Evolutionary conservation across 2,888 invertebrate species (phyloP).

Genomic region (Hylaea fasciaria): DNA sequence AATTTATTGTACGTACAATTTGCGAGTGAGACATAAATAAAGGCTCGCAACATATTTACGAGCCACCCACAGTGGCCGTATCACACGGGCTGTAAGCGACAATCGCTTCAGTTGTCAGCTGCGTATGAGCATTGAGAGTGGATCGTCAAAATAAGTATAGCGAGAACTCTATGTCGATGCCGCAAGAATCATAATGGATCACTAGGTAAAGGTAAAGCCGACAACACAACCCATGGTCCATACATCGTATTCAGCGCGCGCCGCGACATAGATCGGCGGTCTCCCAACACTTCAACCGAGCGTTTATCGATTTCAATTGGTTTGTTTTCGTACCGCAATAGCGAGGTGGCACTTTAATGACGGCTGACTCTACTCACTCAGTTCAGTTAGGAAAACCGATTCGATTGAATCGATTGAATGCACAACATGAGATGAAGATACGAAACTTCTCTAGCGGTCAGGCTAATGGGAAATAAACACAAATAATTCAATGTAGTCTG

Average conservation of each 20-base stretch:
- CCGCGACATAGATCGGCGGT: slow-evolving; percentile 17
- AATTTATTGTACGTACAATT: slow-evolving; percentile 9
- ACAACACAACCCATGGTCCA: not conserved
- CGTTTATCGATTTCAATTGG: slow-evolving; percentile 45
- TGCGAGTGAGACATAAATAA: slow-evolving; percentile 16
- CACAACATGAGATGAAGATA: not conserved
- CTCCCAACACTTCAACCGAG: slow-evolving; percentile 20
- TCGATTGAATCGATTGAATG: not conserved
- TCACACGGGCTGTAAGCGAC: slow-evolving; percentile 1
- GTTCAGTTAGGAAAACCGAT: slow-evolving; percentile 4
- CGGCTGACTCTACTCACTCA: slow-evolving; percentile 11
- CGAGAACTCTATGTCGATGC: not conserved
- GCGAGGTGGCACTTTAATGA: slow-evolving; percentile 25
- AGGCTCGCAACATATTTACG: slow-evolving; percentile 6
- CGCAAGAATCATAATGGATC: not conserved
- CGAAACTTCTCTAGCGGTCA: not conserved
- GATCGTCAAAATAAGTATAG: no score
- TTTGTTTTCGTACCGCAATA: slow-evolving; percentile 42
- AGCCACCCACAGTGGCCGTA: slow-evolving; percentile 11
- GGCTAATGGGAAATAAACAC: no score
- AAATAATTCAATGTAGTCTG: no score
- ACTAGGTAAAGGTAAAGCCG: not conserved
- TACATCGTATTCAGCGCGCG: slow-evolving; percentile 16
- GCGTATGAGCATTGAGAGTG: no score
- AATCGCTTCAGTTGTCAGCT: not conserved